Evolutionary conservation across 2,888 invertebrate genomes (phyloP).

Genomic region (Notodonta dromedarius): DNA sequence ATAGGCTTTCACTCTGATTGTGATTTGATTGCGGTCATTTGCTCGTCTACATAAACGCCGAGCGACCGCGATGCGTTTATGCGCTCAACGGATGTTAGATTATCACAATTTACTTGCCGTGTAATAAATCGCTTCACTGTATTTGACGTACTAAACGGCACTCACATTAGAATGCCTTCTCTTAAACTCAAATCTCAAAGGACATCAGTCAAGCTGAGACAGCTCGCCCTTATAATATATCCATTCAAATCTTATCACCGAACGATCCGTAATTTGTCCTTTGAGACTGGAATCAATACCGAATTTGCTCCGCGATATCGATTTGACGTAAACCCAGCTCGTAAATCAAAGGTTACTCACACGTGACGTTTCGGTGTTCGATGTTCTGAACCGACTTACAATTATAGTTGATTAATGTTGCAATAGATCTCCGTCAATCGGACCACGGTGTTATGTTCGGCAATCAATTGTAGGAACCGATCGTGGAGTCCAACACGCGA

Average conservation of each 20-base stretch:
- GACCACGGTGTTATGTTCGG: conserved; percentile 42
- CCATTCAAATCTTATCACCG: conserved; percentile 25
- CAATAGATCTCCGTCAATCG: conserved; percentile 60
- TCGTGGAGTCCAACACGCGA: conserved; percentile 44
- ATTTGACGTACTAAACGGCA: conserved; percentile 37
- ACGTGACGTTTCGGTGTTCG: conserved; percentile 24
- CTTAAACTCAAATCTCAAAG: conserved; percentile 15
- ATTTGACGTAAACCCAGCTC: conserved; percentile 31
- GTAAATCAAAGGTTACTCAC: conserved; percentile 34
- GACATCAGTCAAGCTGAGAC: conserved; percentile 26
- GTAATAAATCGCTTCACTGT: conserved; percentile 54
- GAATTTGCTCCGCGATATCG: conserved; percentile 38
- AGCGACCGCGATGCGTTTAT: conserved; percentile 58
- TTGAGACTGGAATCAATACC: conserved; percentile 24
- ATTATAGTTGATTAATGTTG: conserved; percentile 58
- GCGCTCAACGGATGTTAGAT: conserved; percentile 55
- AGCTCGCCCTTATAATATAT: conserved; percentile 19
- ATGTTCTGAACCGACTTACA: conserved; percentile 36
- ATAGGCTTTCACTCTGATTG: conserved; percentile 76
- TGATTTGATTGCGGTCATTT: conserved; percentile 77
- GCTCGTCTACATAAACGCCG: conserved; percentile 64
- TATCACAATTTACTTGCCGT: conserved; percentile 59
- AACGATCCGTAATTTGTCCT: conserved; percentile 34
- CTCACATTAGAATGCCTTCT: background rate
- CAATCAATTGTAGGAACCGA: conserved; percentile 50